phyloP scores from a whole-genome alignment of 2,113 vertebrate species.

The Proteles cristata region DNA sequence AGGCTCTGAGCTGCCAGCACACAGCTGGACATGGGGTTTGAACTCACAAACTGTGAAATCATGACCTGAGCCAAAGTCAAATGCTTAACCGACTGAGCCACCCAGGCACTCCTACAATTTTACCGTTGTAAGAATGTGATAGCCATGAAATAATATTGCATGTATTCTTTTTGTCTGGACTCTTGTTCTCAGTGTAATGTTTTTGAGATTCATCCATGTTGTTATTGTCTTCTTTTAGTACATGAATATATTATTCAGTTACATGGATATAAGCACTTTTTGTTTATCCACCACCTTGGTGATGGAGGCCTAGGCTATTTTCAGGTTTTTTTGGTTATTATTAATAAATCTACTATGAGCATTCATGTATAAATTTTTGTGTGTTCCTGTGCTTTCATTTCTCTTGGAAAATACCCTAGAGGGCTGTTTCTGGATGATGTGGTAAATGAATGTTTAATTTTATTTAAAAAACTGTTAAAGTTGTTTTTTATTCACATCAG shows the following conservation, averaged over 20 bases:
- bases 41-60: too few relatives aligned
- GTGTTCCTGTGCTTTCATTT: not conserved
- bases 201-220: not conserved
- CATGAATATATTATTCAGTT: not conserved
- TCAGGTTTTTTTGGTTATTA: not conserved
- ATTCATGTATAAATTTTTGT: not conserved
- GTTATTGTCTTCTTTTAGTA: not conserved
- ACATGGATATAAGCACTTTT: not conserved
- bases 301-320: not conserved
- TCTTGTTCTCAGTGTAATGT: not conserved
- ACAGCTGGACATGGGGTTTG: too few relatives aligned
- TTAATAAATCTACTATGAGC: not conserved
- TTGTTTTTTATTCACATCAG: not conserved
- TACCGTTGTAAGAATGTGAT: not conserved
- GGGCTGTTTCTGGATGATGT: not conserved
- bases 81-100: too few relatives aligned
- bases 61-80: too few relatives aligned
- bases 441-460: not conserved
- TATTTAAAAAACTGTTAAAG: not conserved
- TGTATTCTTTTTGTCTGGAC: not conserved
- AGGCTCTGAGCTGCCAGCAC: too few relatives aligned
- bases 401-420: not conserved
- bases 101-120: not conserved
- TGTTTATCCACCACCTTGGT: not conserved
- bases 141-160: not conserved